Percentiles rank a stretch among this genome's conserved stretches.
phyloP scores from a whole-genome alignment of 2,797 vertebrate genomes.

The Rhinella marina region DNA sequence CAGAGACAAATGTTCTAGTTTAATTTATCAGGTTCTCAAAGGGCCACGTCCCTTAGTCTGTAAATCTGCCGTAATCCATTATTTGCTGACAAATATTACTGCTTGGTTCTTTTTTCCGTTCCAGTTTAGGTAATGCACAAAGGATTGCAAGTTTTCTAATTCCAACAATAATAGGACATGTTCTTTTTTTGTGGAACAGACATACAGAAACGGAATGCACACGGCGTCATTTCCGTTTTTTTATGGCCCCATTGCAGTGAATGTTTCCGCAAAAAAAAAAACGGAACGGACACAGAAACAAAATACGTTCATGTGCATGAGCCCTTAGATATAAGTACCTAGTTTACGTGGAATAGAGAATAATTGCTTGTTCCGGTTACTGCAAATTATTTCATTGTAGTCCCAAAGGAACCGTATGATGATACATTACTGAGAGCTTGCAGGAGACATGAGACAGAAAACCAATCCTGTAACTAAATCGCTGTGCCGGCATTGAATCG shows the following conservation, averaged over 20 bases:
- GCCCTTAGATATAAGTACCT: not conserved
- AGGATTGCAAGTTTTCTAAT: not conserved
- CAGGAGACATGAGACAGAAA: conserved; percentile 39
- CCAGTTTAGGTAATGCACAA: not conserved
- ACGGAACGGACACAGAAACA: too few relatives aligned
- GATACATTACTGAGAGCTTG: conserved; percentile 36
- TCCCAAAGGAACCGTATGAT: conserved; percentile 20
- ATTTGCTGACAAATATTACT: not conserved
- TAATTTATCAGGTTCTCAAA: not conserved
- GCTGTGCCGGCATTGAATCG: conserved; percentile 35
- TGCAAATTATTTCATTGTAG: conserved; percentile 34
- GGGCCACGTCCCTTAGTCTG: not conserved
- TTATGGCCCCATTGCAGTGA: too few relatives aligned
- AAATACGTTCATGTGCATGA: too few relatives aligned
- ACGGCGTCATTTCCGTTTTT: too few relatives aligned
- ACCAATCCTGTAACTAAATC: conserved; percentile 51
- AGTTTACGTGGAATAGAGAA: not conserved
- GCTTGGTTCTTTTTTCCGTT: not conserved
- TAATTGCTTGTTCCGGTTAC: conserved; percentile 22
- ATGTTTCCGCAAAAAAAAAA: too few relatives aligned
- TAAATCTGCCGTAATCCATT: not conserved
- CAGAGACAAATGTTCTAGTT: not conserved
- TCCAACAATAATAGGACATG: too few relatives aligned
- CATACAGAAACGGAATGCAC: too few relatives aligned
- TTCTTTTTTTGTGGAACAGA: too few relatives aligned